Conservation (phyloP, 2,113 vertebrate genomes). For the Mastomys natalensis region DNA sequence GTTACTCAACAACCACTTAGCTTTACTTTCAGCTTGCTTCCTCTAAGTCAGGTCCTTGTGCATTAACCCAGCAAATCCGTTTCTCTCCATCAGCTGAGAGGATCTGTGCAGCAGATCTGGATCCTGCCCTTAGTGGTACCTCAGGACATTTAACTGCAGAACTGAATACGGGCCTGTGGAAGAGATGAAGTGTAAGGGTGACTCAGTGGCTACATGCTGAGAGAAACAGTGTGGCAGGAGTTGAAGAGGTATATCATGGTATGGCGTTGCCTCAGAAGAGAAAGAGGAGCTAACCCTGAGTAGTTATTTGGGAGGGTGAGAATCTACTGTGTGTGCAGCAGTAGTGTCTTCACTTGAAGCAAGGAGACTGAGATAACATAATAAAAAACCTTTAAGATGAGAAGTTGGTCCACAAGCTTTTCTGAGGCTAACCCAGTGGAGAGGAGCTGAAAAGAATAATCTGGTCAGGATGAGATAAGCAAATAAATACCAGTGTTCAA, state of each 20-base stretch:
- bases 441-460: background rate
- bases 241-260: background rate
- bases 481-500: background rate
- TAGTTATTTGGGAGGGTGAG: background rate
- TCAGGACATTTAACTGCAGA: conserved; percentile 23
- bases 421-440: background rate
- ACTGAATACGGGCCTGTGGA: background rate
- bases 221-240: background rate
- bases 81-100: background rate
- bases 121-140: background rate
- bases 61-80: background rate
- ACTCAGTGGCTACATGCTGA: background rate
- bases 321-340: background rate
- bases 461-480: background rate
- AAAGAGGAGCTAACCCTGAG: background rate
- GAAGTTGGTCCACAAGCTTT: background rate
- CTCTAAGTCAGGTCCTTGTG: background rate
- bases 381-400: background rate
- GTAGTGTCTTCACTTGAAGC: background rate
- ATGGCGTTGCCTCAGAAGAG: background rate
- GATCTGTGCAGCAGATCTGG: background rate
- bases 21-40: background rate
- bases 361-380: background rate
- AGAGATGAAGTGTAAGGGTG: background rate
- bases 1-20: background rate